Base-by-base conservation (phyloP, 1,140 invertebrate genomes). In the Luehdorfia chinensis region DNA sequence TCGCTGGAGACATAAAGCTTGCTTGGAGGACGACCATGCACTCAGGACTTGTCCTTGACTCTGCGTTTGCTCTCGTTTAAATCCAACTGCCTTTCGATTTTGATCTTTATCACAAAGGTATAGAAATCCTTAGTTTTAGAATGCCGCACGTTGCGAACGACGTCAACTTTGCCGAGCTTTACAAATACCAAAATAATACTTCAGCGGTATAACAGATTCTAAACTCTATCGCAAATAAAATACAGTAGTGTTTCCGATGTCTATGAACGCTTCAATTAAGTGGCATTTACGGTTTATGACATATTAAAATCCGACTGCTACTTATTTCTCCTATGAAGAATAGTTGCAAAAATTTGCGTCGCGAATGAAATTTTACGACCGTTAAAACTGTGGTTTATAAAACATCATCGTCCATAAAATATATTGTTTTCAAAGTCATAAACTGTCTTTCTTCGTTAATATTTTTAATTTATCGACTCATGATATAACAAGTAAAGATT, bases 1-100 rank as follows among this genome's bases (percentile, higher is more conserved):
- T 65, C 25, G 39, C 27, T 37, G 34, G 34, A 70, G 74, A 70
- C 69, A 66, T 75, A 78, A 78, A 76, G 71, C 75, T 71, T 59
- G 66, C 66, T 52, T 44, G 61, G 63, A 72, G 62, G 71, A 75
- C 73, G 66, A 64, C 58, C 55, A 55, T 64, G 74, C 72, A 75
- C 72, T 80, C 66, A 74, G 60, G 55, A 64, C 60, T 65, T 66
- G 62, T 65, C 63, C 55, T 43, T 36, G 18, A 23, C 45, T 25
- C 46, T 59, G 50, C 57, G 55, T 45, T 47, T 51, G 18, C 51
- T 18, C 16, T 19, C 8, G 8, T 37, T 21, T 12, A 23, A 33
- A 53, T n/a, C n/a, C 30, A 18, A 11, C 12, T 9, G 7, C 3
- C 7, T 1, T 28, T 15, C 34, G 37, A 62, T 50, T 55, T 43